phyloP scores from a whole-genome alignment of 1,140 invertebrate species.

The Mylabris phalerata region DNA sequence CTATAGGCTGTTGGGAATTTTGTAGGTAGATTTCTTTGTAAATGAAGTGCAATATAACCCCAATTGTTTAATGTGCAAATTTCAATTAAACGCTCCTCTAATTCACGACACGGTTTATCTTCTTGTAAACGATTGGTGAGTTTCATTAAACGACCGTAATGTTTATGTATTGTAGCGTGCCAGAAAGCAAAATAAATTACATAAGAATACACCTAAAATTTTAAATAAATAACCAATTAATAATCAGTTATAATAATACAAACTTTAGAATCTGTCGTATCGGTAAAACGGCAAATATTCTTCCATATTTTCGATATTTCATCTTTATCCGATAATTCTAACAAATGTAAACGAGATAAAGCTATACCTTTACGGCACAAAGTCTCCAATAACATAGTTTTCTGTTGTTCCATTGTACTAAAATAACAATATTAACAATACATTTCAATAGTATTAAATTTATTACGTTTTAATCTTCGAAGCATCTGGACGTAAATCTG shows the following conservation, averaged over 20 bases:
- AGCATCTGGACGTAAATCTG: slow-evolving; percentile 67
- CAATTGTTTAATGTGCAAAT: slow-evolving; percentile 61
- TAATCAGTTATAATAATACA: not conserved
- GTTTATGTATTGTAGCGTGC: slow-evolving; percentile 68
- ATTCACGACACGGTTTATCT: slow-evolving; percentile 66
- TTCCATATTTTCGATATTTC: slow-evolving; percentile 58
- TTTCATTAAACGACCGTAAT: slow-evolving; percentile 76
- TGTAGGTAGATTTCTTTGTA: slow-evolving; percentile 49
- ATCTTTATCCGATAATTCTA: slow-evolving; percentile 40
- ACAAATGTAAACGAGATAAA: slow-evolving; percentile 56
- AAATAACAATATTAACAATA: slow-evolving; percentile 26
- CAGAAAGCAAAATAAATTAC: slow-evolving; percentile 69
- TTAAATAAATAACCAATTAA: not conserved
- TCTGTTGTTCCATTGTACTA: slow-evolving; percentile 78
- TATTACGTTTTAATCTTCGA: slow-evolving; percentile 67
- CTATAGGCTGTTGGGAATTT: slow-evolving; percentile 59
- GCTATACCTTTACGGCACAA: slow-evolving; percentile 68
- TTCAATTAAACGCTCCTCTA: slow-evolving; percentile 65
- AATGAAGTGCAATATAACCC: slow-evolving; percentile 55
- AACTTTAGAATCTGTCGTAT: slow-evolving; percentile 71
- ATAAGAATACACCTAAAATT: slow-evolving; percentile 41
- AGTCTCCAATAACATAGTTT: slow-evolving; percentile 67
- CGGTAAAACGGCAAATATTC: slow-evolving; percentile 71
- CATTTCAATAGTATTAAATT: slow-evolving; percentile 8
- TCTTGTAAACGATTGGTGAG: slow-evolving; percentile 69